Conservation (phyloP, 2,797 vertebrate species). For the Molossus molossus region DNA sequence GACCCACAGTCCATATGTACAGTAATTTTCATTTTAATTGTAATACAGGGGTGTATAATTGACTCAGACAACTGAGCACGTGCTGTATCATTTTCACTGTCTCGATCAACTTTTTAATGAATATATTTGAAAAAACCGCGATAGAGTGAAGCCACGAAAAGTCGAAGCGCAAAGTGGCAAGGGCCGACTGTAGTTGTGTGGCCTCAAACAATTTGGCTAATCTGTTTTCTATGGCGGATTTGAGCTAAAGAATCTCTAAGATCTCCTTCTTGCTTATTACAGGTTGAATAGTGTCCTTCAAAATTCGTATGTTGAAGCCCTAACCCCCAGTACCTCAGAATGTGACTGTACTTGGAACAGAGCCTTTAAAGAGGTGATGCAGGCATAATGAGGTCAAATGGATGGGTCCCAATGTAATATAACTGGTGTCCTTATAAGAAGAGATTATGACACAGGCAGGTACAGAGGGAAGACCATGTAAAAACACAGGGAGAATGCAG, state of each 20-base stretch:
- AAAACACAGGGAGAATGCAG: background rate
- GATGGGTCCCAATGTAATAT: background rate
- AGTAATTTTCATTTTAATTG: no score
- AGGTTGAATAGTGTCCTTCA: background rate
- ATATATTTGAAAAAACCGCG: no score
- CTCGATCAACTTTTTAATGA: no score
- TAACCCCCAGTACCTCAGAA: background rate
- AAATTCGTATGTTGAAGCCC: background rate
- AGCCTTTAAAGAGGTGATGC: background rate
- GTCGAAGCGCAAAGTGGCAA: no score
- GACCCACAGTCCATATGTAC: no score
- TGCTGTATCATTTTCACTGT: no score
- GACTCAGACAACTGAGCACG: no score
- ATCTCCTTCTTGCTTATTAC: background rate
- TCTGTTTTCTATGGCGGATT: background rate
- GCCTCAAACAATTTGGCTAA: no score
- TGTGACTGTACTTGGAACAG: background rate
- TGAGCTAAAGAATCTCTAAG: conserved; percentile 16
- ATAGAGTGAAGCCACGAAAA: no score
- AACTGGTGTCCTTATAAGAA: background rate
- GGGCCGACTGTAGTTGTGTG: no score
- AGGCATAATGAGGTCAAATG: background rate
- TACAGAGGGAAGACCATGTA: background rate
- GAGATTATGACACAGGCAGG: background rate
- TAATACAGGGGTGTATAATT: no score